phyloP scores from a whole-genome alignment of 2,888 invertebrate species.

The Deilephila elpenor region DNA sequence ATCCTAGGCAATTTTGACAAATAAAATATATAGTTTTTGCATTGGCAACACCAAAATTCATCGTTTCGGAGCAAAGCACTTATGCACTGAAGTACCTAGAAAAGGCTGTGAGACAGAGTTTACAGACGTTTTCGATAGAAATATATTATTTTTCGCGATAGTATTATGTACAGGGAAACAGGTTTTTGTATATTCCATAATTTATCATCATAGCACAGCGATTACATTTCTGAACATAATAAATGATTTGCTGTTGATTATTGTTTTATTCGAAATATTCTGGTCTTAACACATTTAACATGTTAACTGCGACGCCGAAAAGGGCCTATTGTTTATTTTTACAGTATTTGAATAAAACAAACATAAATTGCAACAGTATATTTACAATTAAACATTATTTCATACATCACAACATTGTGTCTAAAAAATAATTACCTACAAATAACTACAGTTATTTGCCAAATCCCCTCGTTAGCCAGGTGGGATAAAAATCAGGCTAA shows the following conservation, averaged over 20 bases:
- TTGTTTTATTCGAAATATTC: not conserved
- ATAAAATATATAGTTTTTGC: not conserved
- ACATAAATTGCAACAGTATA: constrained; percentile 43
- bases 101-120: constrained; percentile 35
- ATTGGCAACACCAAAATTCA: not conserved
- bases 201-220: constrained; percentile 6
- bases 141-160: constrained; percentile 17
- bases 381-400: constrained; percentile 47
- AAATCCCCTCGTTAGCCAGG: not conserved
- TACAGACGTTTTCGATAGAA: constrained; percentile 11
- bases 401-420: constrained; percentile 44
- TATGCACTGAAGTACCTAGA: constrained; percentile 28
- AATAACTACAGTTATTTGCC: not conserved
- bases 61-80: not conserved
- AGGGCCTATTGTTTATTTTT: too few species aligned
- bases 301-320: too few species aligned
- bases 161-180: not conserved
- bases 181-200: constrained; percentile 2
- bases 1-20: not conserved
- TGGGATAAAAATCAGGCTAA: not conserved
- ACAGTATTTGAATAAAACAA: not conserved
- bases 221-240: constrained; percentile 28
- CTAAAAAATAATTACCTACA: constrained; percentile 14
- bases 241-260: constrained; percentile 26
- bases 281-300: not conserved